Evolutionary conservation across 2,797 vertebrate species (phyloP), one percentile per base, ranked within the genome.

Genomic region (Anguilla obscura): DNA sequence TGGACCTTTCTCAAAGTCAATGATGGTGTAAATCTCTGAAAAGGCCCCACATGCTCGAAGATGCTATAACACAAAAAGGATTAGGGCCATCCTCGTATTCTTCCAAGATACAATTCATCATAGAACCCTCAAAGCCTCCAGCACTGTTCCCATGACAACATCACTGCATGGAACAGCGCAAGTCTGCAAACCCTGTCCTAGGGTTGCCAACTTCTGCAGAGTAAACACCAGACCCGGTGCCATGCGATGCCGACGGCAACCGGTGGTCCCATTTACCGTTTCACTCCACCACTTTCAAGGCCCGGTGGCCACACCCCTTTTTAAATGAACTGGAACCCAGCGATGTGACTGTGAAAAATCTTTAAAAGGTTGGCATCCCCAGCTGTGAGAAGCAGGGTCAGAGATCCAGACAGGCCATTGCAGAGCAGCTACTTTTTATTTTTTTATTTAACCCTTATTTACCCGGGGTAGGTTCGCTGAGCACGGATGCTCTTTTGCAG

Each of bases 91-190:
- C 74, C 2, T 36, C 30, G 30, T 76, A 4, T n/a, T 76, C 3
- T n/a, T n/a, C 76, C 76, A 48, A 40, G 18, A 50, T n/a, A 24
- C 40, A 48, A 10, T 48, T 24, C 76, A 80, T 50, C 76, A 40
- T 4, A 36, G 36, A 48, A 48, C 1, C 76, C 40, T 21, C 16
- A 80, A 18, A 12, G 76, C 76, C 76, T 80, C 76, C 16, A 24
- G 76, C 40, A 18, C 76, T 80, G 76, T 80, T 50, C 14, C 76
- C 45, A 48, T 80, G 76, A 80, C 76, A 80, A 48, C 36, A 9
- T 80, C 36, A 48, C 40, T n/a, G 24, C 30, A 24, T 40, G 16
- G 36, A 80, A n/a, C 76, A 80, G 40, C 4, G 45, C 24, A 66
- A 66, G 60, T 66, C 60, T 66, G 21, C 16, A 60, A 60, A 60